Evolutionary conservation across 2,888 invertebrate genomes (phyloP).

Genomic region (Drosophila buzzatii): DNA sequence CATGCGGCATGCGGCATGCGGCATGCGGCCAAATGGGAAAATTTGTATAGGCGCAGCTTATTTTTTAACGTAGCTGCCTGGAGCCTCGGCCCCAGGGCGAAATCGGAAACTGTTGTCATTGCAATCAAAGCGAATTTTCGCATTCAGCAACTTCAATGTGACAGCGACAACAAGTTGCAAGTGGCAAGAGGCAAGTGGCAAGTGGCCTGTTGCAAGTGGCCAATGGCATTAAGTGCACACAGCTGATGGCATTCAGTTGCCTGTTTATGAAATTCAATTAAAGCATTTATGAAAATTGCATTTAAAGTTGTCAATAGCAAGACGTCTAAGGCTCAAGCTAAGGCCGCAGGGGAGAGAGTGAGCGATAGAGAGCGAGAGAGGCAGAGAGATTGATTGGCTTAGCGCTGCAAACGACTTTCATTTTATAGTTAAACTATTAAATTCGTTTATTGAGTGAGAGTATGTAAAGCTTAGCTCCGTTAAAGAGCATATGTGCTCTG

Average conservation of each 20-base stretch:
- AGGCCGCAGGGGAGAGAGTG: not conserved
- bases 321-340: conserved; percentile 10
- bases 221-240: conserved; percentile 14
- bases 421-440: not conserved
- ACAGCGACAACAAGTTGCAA: conserved; percentile 37
- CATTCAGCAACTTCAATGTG: conserved; percentile 30
- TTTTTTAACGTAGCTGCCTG: conserved; percentile 23
- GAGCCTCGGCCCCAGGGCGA: not conserved
- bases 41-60: conserved; percentile 7
- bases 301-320: conserved; percentile 38
- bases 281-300: conserved; percentile 59
- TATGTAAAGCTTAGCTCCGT: too few species aligned
- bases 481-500: too few species aligned
- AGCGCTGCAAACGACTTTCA: conserved; percentile 6
- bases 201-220: conserved; percentile 18
- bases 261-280: conserved; percentile 65
- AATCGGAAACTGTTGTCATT: conserved; percentile 42
- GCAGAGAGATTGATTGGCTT: conserved; percentile 21
- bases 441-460: not conserved
- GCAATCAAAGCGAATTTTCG: conserved; percentile 47
- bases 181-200: conserved; percentile 33
- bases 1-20: conserved; percentile 25
- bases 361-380: not conserved
- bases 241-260: conserved; percentile 9
- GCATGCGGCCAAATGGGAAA: conserved; percentile 20